Evolutionary conservation across 2,888 invertebrate genomes (phyloP).

Genomic region (Pristionchus japonicus): DNA sequence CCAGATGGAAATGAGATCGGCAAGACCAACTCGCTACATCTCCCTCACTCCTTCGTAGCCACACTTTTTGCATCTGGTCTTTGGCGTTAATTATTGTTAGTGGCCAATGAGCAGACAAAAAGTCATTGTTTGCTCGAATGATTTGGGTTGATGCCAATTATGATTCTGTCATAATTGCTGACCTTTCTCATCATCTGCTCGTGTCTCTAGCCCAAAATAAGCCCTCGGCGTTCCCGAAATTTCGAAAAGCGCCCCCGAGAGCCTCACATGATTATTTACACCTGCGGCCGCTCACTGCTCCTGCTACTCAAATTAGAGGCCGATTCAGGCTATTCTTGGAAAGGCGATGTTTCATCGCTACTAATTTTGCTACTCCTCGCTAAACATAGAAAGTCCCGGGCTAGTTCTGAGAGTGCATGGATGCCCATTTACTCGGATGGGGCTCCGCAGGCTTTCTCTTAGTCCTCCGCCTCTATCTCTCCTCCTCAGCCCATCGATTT

Average conservation of each 20-base stretch:
- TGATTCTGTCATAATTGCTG: no score
- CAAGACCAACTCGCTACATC: not conserved
- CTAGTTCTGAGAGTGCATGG: not conserved
- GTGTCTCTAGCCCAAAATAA: not conserved
- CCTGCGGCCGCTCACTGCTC: not conserved
- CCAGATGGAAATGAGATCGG: not conserved
- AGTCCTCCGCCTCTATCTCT: not conserved
- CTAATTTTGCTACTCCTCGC: not conserved
- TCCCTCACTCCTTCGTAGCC: not conserved
- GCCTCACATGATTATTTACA: constrained; percentile 2
- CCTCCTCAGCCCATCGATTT: constrained; percentile 11
- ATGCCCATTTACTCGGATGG: not conserved
- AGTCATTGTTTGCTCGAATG: no score
- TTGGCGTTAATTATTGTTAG: not conserved
- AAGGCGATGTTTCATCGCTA: not conserved
- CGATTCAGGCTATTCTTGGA: not conserved
- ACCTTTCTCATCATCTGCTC: no score
- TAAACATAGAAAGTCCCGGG: not conserved
- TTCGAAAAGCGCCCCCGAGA: not conserved
- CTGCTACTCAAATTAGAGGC: not conserved
- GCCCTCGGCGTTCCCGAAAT: not conserved
- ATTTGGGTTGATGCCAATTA: no score
- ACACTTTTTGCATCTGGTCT: not conserved
- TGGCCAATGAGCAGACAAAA: not conserved
- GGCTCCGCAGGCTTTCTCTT: constrained; percentile 10